phyloP scores from a whole-genome alignment of 2,888 invertebrate species.

The Abscondita cerata region DNA sequence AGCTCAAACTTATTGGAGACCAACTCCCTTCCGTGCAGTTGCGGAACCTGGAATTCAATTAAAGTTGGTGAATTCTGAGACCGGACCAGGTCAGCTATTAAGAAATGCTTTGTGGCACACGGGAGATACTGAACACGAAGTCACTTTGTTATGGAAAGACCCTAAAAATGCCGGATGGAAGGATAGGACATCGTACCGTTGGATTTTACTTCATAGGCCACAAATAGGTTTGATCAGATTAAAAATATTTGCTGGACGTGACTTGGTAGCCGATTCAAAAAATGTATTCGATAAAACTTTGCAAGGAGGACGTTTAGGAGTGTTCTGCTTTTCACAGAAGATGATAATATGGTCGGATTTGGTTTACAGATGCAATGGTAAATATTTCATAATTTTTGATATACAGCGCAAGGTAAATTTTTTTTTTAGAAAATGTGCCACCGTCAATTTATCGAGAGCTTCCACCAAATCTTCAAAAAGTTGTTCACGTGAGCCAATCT shows the following conservation, averaged over 20 bases:
- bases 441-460: conserved; percentile 80
- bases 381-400: conserved; percentile 48
- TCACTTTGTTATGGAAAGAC: conserved; percentile 91
- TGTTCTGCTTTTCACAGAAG: conserved; percentile 97
- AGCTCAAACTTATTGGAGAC: conserved; percentile 93
- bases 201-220: conserved; percentile 91
- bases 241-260: conserved; percentile 85
- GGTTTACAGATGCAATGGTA: conserved; percentile 89
- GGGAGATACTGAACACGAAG: conserved; percentile 85
- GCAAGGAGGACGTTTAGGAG: conserved; percentile 93
- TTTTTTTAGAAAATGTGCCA: conserved; percentile 78
- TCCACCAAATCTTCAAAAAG: conserved; percentile 69
- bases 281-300: conserved; percentile 90
- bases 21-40: conserved; percentile 88
- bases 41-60: conserved; percentile 95
- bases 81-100: conserved; percentile 90
- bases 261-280: conserved; percentile 87
- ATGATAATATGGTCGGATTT: conserved; percentile 98
- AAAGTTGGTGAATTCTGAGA: conserved; percentile 88
- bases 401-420: neutral
- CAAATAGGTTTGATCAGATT: conserved; percentile 91
- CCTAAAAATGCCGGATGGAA: conserved; percentile 93
- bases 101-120: conserved; percentile 96
- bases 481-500: conserved; percentile 63
- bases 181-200: conserved; percentile 90